Evolutionary conservation across 2,888 invertebrate genomes (phyloP).

Genomic region (Parelbella ahira): DNA sequence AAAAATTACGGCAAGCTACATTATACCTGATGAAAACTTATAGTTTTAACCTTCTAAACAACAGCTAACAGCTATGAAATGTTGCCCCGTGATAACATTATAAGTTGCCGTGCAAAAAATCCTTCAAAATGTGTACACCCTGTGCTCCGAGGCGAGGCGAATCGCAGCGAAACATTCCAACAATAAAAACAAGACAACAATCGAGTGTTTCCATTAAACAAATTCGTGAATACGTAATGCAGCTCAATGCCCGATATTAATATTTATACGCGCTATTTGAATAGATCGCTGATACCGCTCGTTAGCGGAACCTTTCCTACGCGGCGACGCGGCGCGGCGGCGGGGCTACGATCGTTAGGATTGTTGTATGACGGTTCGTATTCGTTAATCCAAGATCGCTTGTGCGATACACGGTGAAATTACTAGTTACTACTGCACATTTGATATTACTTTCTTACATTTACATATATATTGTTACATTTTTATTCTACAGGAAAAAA

Average conservation of each 20-base stretch:
- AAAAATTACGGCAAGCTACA: no score
- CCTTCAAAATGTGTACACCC: constrained; percentile 42
- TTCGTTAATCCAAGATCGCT: neutral
- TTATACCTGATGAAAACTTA: no score
- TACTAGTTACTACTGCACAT: no score
- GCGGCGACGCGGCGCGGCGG: constrained; percentile 12
- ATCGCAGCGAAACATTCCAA: constrained; percentile 42
- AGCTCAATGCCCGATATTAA: constrained; percentile 61
- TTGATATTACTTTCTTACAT: no score
- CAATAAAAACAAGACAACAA: constrained; percentile 67
- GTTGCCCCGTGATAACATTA: no score
- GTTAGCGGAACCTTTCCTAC: constrained; percentile 32
- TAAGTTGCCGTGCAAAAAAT: neutral
- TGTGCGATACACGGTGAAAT: no score
- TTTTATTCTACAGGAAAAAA: no score
- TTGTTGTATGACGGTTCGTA: constrained; percentile 2
- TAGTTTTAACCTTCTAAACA: no score
- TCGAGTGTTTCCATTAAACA: constrained; percentile 65
- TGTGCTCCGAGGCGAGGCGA: constrained; percentile 57
- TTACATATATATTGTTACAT: no score
- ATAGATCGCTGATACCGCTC: constrained; percentile 67
- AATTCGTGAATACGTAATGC: constrained; percentile 71
- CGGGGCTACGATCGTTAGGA: constrained; percentile 4
- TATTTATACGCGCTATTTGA: constrained; percentile 70
- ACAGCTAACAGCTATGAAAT: no score